These are phyloP conservation scores for Nephila pilipes DNA, from an alignment of 1,140 invertebrate species.

Conservation along the genomic window DNA sequence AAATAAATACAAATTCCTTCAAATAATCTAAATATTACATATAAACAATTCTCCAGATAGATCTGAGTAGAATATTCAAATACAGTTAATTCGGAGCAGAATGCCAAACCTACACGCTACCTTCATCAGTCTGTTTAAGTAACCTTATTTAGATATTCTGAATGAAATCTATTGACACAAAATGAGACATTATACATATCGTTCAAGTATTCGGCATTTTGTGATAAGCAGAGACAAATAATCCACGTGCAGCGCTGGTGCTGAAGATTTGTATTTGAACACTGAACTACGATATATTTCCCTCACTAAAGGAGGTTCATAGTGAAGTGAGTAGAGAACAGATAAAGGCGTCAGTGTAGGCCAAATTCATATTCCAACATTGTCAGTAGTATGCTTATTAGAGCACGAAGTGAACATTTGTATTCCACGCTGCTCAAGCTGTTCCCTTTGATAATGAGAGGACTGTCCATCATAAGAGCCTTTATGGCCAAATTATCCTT, in stretches of 20 bases:
- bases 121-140: background rate
- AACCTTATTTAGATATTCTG: background rate
- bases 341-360: constrained; percentile 29
- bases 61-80: no score
- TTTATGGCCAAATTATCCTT: constrained; percentile 58
- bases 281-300: background rate
- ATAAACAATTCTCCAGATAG: no score
- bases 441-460: constrained; percentile 45
- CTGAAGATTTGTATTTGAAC: background rate
- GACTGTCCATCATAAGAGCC: constrained; percentile 40
- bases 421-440: constrained; percentile 30
- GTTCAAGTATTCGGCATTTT: constrained; percentile 6
- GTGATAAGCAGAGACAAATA: constrained; percentile 20
- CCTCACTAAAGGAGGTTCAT: background rate
- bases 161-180: background rate
- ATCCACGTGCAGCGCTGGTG: background rate
- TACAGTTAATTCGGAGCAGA: no score
- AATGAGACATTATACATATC: background rate
- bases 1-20: no score
- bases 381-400: constrained; percentile 51
- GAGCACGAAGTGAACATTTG: constrained; percentile 33
- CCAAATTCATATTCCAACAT: constrained; percentile 34
- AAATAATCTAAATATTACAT: no score
- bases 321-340: constrained; percentile 6
- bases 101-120: background rate